phyloP scores from a whole-genome alignment of 2,113 vertebrate species.

The Dicrurus megarhynchus region DNA sequence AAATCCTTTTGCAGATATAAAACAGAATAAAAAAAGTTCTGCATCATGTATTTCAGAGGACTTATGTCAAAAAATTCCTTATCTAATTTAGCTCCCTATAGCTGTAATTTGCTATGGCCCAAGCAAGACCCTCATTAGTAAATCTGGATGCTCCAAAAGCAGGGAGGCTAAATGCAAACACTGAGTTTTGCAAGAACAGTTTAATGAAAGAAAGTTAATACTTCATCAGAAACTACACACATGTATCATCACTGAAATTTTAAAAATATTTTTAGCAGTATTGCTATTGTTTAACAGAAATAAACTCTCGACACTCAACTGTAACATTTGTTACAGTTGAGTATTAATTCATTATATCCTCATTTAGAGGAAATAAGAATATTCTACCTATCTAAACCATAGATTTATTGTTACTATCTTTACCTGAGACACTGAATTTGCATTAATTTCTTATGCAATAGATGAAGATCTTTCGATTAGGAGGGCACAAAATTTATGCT shows the following conservation, averaged over 20 bases:
- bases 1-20: neutral
- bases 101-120: neutral
- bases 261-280: neutral
- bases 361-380: neutral
- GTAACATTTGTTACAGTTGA: neutral
- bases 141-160: neutral
- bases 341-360: neutral
- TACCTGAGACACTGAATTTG: neutral
- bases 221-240: neutral
- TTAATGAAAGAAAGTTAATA: neutral
- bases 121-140: neutral
- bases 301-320: neutral
- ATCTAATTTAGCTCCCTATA: neutral
- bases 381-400: neutral
- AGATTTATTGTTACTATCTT: neutral
- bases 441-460: neutral
- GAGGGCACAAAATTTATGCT: neutral
- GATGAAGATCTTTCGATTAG: neutral
- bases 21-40: neutral
- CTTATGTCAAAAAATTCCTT: neutral
- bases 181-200: neutral
- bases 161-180: neutral
- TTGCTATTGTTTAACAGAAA: neutral
- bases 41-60: neutral
- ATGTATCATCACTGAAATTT: neutral